phyloP scores from a whole-genome alignment of 1,140 invertebrate species.

The Diorhabda carinulata region DNA sequence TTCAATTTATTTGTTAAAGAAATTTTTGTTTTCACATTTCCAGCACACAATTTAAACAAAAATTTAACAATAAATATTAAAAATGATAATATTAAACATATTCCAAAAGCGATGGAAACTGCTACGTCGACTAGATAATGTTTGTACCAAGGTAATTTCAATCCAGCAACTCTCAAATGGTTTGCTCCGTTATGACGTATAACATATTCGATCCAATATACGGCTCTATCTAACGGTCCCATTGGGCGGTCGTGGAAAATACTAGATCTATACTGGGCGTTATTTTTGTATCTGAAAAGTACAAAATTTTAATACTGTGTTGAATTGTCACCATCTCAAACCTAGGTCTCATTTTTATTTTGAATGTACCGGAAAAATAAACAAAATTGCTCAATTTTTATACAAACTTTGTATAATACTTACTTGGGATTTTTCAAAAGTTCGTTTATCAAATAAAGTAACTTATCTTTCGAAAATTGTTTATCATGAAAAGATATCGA shows the following conservation, averaged over 20 bases:
- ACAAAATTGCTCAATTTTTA: too few relatives aligned
- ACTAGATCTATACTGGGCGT: conserved; percentile 23
- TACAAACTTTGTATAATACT: neutral
- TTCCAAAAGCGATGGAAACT: too few relatives aligned
- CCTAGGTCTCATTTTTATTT: too few relatives aligned
- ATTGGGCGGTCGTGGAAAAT: conserved; percentile 30
- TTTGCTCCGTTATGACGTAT: conserved; percentile 38
- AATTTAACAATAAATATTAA: too few relatives aligned
- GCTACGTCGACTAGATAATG: conserved; percentile 13
- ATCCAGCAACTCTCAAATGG: conserved; percentile 22
- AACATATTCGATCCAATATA: conserved; percentile 45
- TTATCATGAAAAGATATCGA: neutral
- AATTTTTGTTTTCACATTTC: too few relatives aligned
- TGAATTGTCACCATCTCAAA: too few relatives aligned
- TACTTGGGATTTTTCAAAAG: conserved; percentile 18
- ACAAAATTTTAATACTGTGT: neutral
- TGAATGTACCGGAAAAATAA: too few relatives aligned
- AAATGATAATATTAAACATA: too few relatives aligned
- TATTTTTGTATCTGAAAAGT: conserved; percentile 28
- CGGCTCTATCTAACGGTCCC: conserved; percentile 37
- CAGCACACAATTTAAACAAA: too few relatives aligned
- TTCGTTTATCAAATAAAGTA: conserved; percentile 15
- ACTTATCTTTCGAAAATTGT: conserved; percentile 13
- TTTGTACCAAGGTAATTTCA: conserved; percentile 21
- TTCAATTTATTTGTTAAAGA: too few relatives aligned